Evolutionary conservation across 1,140 invertebrate species (phyloP), one percentile per base, ranked within the genome.

Genomic region (Paraescarpia echinospica): DNA sequence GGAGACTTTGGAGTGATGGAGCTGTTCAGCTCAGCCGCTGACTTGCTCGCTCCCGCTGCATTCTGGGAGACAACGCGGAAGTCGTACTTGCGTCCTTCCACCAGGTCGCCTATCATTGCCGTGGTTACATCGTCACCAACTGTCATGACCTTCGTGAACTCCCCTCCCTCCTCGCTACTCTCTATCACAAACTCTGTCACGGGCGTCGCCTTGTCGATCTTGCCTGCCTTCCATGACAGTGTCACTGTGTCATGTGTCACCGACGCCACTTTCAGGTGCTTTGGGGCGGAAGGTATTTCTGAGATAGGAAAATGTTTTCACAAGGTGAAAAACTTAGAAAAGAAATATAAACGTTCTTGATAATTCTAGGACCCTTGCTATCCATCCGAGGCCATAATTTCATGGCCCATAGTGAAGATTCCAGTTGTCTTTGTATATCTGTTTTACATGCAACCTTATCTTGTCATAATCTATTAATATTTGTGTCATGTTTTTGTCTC

Each of bases 1-100:
- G 59, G 59, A 77, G 59, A 41, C 90, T 33, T 34, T 18, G 35
- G 35, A 2, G 33, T 41, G 6, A 90, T 12, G 1, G 90, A 41
- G n/a, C 90, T 90, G 8, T 34, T 34, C 35, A 90, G 90, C 27
- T 90, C 90, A 41, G 90, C 98, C 93, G 98, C 99, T 35, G 98
- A 98, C 94, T 99, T 98, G 34, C 98, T 99, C 91, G 98, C 96
- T 0, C 99, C 99, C 94, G 99, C 99, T 94, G 99, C 98, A 96
- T 99, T 99, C 96, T 99, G 99, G 35, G 99, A 98, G 92, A 97
- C 97, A 9, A 99, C 98, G 92, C 99, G 97, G 97, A 99, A 99
- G 95, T 99, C 98, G 95, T 99, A 99, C 90, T 98, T 97, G 94
- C 97, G 97, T 89, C 98, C 98, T 96, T 99, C 98, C 41, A 97